phyloP scores from a whole-genome alignment of 1,140 invertebrate genomes.

The Bicyclus anynana region DNA sequence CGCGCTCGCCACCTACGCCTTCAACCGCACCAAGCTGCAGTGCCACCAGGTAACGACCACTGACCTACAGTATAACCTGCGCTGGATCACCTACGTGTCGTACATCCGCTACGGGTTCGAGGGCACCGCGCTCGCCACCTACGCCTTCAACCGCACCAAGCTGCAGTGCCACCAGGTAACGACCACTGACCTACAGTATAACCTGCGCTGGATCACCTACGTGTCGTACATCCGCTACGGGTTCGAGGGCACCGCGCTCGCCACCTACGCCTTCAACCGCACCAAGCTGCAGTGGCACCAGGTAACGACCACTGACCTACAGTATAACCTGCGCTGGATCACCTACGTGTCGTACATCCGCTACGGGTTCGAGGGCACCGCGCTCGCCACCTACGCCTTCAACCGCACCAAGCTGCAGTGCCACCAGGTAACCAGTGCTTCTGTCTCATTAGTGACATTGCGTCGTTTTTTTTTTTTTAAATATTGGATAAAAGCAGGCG shows the following conservation, averaged over 20 bases:
- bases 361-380: conserved; percentile 96
- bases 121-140: conserved; percentile 95
- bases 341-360: conserved; percentile 97
- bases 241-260: conserved; percentile 96
- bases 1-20: conserved; percentile 95
- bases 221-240: conserved; percentile 96
- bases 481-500: no score
- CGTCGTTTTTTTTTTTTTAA: no score
- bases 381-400: conserved; percentile 95
- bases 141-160: conserved; percentile 89
- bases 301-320: no score
- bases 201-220: conserved; percentile 93
- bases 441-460: no score
- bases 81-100: conserved; percentile 97
- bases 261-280: conserved; percentile 93
- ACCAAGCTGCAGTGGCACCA: conserved; percentile 88
- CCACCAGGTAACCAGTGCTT: conserved; percentile 83
- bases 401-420: conserved; percentile 88
- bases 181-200: background rate
- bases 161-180: conserved; percentile 85
- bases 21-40: conserved; percentile 86
- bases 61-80: background rate
- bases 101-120: conserved; percentile 98
- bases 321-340: no score
- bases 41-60: conserved; percentile 82